Percentiles rank a stretch among this genome's conserved stretches.
Evolutionary conservation across 2,888 invertebrate species (phyloP).

Genomic region (Hyalella azteca): DNA sequence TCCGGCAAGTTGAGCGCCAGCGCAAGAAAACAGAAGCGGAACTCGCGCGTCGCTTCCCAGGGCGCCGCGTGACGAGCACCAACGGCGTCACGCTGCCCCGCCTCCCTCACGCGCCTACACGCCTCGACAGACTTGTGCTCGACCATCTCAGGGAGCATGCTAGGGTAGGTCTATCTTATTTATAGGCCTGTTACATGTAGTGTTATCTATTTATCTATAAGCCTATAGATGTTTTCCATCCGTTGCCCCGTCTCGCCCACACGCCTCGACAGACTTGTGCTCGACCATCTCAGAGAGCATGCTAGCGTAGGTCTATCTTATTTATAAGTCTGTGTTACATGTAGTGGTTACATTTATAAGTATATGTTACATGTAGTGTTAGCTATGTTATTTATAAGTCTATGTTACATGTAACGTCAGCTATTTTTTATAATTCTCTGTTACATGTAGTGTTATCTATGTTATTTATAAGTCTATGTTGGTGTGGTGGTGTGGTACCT

Average conservation of each 20-base stretch:
- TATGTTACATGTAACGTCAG: too few species aligned
- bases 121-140: conserved; percentile 79
- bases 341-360: neutral
- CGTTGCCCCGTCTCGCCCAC: conserved; percentile 78
- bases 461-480: too few species aligned
- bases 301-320: conserved; percentile 64
- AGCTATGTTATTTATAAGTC: too few species aligned
- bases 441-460: too few species aligned
- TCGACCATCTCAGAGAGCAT: conserved; percentile 80
- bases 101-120: conserved; percentile 76
- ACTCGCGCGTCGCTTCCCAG: conserved; percentile 77
- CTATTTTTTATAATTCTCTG: too few species aligned
- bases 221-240: too few species aligned
- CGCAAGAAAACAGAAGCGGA: conserved; percentile 80
- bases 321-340: too few species aligned
- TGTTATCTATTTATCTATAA: too few species aligned
- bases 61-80: conserved; percentile 77
- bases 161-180: conserved; percentile 62
- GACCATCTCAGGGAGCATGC: conserved; percentile 80
- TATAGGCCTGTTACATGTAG: neutral
- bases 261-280: conserved; percentile 77
- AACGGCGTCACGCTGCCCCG: conserved; percentile 79
- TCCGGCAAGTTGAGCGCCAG: conserved; percentile 78
- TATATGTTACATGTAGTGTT: too few species aligned
- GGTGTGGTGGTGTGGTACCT: too few species aligned